Base-by-base conservation (phyloP, 1,140 invertebrate species). In the Drosophila tristis region DNA sequence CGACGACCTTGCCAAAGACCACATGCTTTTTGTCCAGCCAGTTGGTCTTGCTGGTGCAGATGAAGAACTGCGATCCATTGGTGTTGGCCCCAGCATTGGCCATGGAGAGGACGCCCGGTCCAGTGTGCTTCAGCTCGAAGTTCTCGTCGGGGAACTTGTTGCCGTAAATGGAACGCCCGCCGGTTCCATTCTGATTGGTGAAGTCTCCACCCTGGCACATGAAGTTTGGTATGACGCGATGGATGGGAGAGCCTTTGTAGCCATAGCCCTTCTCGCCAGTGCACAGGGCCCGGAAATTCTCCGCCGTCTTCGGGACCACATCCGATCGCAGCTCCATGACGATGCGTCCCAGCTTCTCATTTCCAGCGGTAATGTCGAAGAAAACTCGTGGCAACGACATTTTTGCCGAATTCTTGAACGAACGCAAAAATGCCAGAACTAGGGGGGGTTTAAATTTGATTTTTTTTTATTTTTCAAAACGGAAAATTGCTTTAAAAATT, bases 201-300 rank as follows among this genome's bases (percentile, higher is more conserved):
- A 98, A 99, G 91, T 99, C 98, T 66, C 97, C 97, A 31, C 97
- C 96, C 93, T 99, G 98, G 91, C 97, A 97, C 98, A 99, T 99
- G 93, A 99, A 99, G 91, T 98, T 97, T 62, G 98, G 98, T 87
- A 99, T 99, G 54, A 99, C 96, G 73, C 98, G 95, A 92, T 98
- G 98, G 94, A 98, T 98, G 55, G 94, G 95, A 85, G 95, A 97
- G 26, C 95, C 95, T 92, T 97, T 97, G 94, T 97, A 99, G 1
- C 97, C 97, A 91, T 97, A 98, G 26, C 97, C 98, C 84, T 95
- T 97, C 80, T 98, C 97, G 5, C 97, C 96, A 35, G 97, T 98
- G 92, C 98, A 99, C 1, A 98, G 93, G 2, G 96, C 95, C 51
- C 97, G 94, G 94, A 99, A 98, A 92, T 99, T 99, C 92, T 98